phyloP scores from a whole-genome alignment of 2,888 invertebrate species.

The Latrodectus hesperus region DNA sequence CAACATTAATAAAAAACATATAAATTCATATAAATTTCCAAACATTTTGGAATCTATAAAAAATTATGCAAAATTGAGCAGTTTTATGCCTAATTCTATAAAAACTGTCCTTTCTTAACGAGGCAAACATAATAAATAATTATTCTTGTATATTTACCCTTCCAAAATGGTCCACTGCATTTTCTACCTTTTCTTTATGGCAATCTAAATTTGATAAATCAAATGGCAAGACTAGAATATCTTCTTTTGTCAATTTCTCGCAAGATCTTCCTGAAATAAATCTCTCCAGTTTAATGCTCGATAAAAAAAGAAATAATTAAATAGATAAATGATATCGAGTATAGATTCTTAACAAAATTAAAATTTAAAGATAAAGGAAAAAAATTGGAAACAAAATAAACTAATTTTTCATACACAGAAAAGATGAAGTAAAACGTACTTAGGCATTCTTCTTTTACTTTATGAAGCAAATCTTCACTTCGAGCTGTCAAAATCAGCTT shows the following conservation, averaged over 20 bases:
- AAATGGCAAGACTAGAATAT: conserved; percentile 69
- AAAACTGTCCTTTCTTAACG: too few relatives aligned
- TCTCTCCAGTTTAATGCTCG: too few relatives aligned
- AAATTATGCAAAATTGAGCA: neutral
- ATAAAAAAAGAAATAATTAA: conserved; percentile 1
- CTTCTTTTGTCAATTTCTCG: conserved; percentile 56
- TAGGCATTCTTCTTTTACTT: conserved; percentile 82
- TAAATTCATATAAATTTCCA: neutral
- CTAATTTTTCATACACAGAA: too few relatives aligned
- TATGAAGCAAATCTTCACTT: conserved; percentile 79
- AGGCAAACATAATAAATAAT: too few relatives aligned
- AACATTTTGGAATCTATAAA: neutral
- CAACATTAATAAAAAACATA: neutral
- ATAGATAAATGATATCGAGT: neutral
- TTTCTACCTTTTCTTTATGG: conserved; percentile 73
- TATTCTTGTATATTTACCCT: conserved; percentile 73
- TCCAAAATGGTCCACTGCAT: conserved; percentile 76
- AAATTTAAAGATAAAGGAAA: neutral
- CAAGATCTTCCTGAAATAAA: conserved; percentile 26
- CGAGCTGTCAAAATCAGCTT: conserved; percentile 83
- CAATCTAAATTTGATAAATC: conserved; percentile 71
- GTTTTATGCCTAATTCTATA: too few relatives aligned
- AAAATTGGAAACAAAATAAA: neutral
- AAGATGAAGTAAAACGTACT: conserved; percentile 73
- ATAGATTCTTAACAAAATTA: neutral